These are phyloP conservation scores for Leucoptera coffeella DNA, from an alignment of 2,888 invertebrate genomes.

Conservation along the genomic window DNA sequence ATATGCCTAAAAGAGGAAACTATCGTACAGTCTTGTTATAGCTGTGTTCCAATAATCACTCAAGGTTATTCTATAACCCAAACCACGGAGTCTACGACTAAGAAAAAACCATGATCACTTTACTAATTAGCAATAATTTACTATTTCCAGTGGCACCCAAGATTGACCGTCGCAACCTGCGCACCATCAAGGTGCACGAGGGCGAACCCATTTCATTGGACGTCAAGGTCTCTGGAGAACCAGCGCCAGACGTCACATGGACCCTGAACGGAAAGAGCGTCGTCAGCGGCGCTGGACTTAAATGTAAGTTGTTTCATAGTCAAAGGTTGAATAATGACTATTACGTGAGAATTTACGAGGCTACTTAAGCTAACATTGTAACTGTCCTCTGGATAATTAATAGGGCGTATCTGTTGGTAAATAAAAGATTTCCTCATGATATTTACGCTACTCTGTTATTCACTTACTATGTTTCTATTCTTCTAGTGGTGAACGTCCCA, in stretches of 20 bases:
- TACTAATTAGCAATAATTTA: neutral
- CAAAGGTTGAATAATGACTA: no score
- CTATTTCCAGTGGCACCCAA: constrained; percentile 79
- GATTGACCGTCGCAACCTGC: constrained; percentile 87
- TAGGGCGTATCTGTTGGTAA: no score
- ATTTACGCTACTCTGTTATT: neutral
- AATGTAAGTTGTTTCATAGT: constrained; percentile 20
- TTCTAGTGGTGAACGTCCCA: constrained; percentile 70
- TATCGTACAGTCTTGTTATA: no score
- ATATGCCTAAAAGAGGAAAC: no score
- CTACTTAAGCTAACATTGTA: no score
- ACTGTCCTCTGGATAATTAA: no score
- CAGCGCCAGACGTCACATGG: constrained; percentile 86
- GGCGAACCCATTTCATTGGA: constrained; percentile 87
- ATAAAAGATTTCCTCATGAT: no score
- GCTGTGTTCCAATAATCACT: no score
- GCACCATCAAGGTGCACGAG: constrained; percentile 81
- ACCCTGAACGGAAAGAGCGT: constrained; percentile 74
- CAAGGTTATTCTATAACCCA: no score
- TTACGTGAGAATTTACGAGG: no score
- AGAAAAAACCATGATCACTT: no score
- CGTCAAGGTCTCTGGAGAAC: constrained; percentile 86
- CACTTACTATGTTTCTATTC: neutral
- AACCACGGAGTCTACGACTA: no score
- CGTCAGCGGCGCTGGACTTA: constrained; percentile 48